These are phyloP conservation scores for Erethizon dorsatum DNA, from an alignment of 2,797 vertebrate species.

Conservation along the genomic window DNA sequence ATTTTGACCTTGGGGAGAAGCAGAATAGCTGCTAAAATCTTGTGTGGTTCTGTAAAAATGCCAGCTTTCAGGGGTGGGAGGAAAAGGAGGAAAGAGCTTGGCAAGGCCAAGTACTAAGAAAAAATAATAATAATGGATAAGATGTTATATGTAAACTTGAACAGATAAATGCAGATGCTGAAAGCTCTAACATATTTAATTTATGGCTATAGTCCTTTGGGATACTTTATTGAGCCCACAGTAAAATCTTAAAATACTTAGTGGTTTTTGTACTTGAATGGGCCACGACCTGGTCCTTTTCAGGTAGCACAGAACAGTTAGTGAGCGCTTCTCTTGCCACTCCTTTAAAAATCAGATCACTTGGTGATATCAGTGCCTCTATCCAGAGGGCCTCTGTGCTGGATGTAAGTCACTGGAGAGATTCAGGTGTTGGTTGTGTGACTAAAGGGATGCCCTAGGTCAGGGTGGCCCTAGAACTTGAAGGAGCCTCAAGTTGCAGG, in stretches of 20 bases:
- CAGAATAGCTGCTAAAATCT: conserved; percentile 72
- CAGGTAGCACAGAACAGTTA: not conserved
- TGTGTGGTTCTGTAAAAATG: conserved; percentile 77
- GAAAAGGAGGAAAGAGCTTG: conserved; percentile 72
- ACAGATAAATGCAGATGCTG: conserved; percentile 82
- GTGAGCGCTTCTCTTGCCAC: not conserved
- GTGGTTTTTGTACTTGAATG: conserved; percentile 61
- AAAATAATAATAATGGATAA: conserved; percentile 83
- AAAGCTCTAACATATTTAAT: conserved; percentile 86
- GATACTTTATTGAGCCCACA: conserved; percentile 73
- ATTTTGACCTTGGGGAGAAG: conserved; percentile 61
- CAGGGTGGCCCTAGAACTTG: conserved; percentile 3
- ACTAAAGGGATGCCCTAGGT: conserved; percentile 43
- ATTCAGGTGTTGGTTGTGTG: conserved; percentile 28
- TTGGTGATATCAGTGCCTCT: not conserved
- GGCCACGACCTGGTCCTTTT: not conserved
- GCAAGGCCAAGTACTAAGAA: conserved; percentile 84
- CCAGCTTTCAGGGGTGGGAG: conserved; percentile 68
- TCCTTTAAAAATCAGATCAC: not conserved
- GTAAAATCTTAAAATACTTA: conserved; percentile 75
- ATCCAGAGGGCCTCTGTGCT: conserved; percentile 2
- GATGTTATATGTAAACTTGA: conserved; percentile 82
- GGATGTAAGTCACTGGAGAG: not conserved
- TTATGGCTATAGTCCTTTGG: conserved; percentile 80
- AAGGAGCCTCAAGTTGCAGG: not conserved